Evolutionary conservation across 2,888 invertebrate genomes (phyloP), one percentile per base, ranked within the genome.

Genomic region (Plemyria rubiginata): DNA sequence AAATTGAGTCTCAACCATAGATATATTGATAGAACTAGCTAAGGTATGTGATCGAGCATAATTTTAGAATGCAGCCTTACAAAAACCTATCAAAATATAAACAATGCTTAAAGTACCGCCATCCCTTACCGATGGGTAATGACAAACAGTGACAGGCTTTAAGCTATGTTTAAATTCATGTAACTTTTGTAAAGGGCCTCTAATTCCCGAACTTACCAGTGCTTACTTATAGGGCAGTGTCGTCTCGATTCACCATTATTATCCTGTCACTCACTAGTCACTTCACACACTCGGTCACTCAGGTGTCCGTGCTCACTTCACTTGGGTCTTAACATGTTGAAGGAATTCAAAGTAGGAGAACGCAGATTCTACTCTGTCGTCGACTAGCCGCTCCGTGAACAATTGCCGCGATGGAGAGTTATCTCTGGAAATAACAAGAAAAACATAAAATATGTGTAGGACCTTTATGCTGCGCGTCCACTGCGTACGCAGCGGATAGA

Each of bases 261-360:
- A 41, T 56, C 60, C 49, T 45, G 49, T 49, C 54, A 28, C 28
- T 50, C 50, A 32, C 50, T 67, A 70, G 73, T 74, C 41, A 32
- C 22, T 50, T 55, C 53, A 57, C 57, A 41, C 50, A 32, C 7
- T 49, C 12, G 41, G 22, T 59, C 58, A 59, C 59, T 81, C 82
- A 79, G 79, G 75, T 54, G 70, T 79, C 75, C 72, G 73, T 50
- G 62, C 83, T 94, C 96, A 98, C 94, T 98, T 98, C 90, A 98
- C 95, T 94, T 97, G 97, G 77, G 95, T 95, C 90, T 97, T 97
- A 77, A 98, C 94, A 93, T 99, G 98, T 90, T 99, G 99, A 86
- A 99, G 94, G 93, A 99, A 99, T 94, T 99, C 99, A 89, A 98
- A 97, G 93, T 99, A 99, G 73, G 98, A 98, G 92, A 98, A 96